These are phyloP conservation scores for Thryonomys swinderianus DNA, from an alignment of 2,113 vertebrate genomes.

Conservation along the genomic window DNA sequence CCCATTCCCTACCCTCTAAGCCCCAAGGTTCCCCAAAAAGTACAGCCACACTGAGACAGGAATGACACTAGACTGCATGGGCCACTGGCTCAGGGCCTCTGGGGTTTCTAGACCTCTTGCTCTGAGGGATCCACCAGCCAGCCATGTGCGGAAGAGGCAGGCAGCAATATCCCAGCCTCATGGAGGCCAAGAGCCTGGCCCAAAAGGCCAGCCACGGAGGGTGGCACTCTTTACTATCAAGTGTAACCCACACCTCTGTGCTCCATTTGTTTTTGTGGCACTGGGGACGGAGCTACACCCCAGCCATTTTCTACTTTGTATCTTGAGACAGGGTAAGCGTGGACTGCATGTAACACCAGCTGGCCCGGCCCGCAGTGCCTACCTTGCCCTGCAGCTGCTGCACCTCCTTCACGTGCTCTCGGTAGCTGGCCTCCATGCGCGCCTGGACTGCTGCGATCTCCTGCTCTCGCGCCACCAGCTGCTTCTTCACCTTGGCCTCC, in stretches of 20 bases:
- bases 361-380: background rate
- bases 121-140: no score
- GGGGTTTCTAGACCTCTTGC: no score
- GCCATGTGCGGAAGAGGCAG: no score
- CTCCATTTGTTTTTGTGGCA: no score
- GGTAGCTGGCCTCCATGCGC: slow-evolving; percentile 96
- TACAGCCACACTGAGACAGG: background rate
- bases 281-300: background rate
- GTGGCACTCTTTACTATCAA: fast-evolving
- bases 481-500: slow-evolving; percentile 93
- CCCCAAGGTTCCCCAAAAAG: fast-evolving
- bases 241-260: background rate
- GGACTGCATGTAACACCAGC: background rate
- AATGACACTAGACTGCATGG: no score
- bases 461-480: slow-evolving; percentile 91
- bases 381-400: slow-evolving; percentile 96
- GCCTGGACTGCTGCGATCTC: slow-evolving; percentile 92
- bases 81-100: no score
- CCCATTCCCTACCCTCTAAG: background rate
- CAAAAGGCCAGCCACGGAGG: background rate
- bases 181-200: background rate
- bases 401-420: slow-evolving; percentile 91
- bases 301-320: background rate
- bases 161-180: no score
- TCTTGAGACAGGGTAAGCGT: background rate